Base-by-base conservation (phyloP, 2,888 invertebrate genomes). In the Spilosoma lubricipeda region DNA sequence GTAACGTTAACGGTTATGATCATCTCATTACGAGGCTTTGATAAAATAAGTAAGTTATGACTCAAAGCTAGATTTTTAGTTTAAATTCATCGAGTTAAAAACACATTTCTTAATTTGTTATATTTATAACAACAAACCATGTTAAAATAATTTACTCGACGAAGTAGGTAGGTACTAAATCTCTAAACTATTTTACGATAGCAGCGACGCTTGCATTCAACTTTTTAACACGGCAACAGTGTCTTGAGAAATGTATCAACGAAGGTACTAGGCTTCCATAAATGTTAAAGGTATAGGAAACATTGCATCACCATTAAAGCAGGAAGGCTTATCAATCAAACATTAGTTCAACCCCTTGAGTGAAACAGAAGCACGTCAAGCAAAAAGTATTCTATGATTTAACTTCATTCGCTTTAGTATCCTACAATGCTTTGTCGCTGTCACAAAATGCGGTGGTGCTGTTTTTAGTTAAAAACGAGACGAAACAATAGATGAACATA, bases 251-350 rank as follows among this genome's bases (percentile, higher is more conserved):
- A 59, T 59, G 27, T 5, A 15, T 27, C 27, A 59, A 15, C 15
- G 27, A n/a, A 27, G 27, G 36, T 79, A 81, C 72, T 56, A 81
- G 75, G 75, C 9, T 15, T 18, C 11, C 71, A 79, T 74, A 63
- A 63, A 23, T 59, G 11, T 18, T 30, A 45, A 42, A 45, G 3
- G 45, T 42, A 13, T 70, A 70, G 20, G 11, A 20, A 20, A 20
- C n/a, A 23, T 36, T 8, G 63, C 15, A 20, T 1, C 52, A 20
- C 30, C 23, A 23, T 30, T 4, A 9, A 45, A 36, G 64, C 7
- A 48, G 42, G 30, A 39, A 59, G 20, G 15, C 59, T 36, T 15
- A 56, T 70, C 8, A 42, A 59, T 39, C 18, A 69, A 36, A 52
- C 30, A 30, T 52, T 33, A 36, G 23, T 52, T 23, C 52, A 18